A percentile compares a stretch with the other conserved stretches of the same genome.
phyloP scores from a whole-genome alignment of 2,113 vertebrate genomes.

The Saimiri boliviensis region DNA sequence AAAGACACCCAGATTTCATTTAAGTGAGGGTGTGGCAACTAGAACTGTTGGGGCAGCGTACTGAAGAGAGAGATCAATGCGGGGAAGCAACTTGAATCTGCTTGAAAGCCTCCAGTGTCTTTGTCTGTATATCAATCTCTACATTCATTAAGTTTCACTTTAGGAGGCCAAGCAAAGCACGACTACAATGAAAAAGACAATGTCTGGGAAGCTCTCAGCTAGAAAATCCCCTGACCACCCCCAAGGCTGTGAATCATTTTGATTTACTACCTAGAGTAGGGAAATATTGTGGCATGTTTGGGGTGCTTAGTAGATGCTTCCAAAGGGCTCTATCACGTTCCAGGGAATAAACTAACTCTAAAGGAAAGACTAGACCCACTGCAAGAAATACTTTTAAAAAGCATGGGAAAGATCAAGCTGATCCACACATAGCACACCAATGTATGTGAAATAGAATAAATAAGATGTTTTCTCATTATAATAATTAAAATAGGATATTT shows the following conservation, averaged over 20 bases:
- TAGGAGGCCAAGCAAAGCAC: not conserved
- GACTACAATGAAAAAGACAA: not conserved
- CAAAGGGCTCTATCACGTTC: not conserved
- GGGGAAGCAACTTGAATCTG: not conserved
- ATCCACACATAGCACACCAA: not conserved
- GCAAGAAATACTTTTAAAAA: not conserved
- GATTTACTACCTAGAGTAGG: not conserved
- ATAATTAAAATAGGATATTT: not conserved
- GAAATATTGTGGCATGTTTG: not conserved
- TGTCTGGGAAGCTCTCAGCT: not conserved
- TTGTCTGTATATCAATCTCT: not conserved
- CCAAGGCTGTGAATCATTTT: not conserved
- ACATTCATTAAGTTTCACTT: accelerated
- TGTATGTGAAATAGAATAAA: not conserved
- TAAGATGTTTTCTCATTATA: not conserved
- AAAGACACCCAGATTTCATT: not conserved
- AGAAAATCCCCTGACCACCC: not conserved
- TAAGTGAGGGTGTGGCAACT: not conserved
- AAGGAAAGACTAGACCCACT: not conserved
- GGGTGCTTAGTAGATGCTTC: not conserved
- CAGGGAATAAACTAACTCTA: not conserved
- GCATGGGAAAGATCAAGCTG: not conserved
- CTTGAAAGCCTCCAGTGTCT: not conserved
- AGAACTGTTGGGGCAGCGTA: not conserved
- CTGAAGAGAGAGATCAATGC: not conserved